Evolutionary conservation across 2,797 vertebrate species (phyloP).

Genomic region (Acrossocheilus fasciatus): DNA sequence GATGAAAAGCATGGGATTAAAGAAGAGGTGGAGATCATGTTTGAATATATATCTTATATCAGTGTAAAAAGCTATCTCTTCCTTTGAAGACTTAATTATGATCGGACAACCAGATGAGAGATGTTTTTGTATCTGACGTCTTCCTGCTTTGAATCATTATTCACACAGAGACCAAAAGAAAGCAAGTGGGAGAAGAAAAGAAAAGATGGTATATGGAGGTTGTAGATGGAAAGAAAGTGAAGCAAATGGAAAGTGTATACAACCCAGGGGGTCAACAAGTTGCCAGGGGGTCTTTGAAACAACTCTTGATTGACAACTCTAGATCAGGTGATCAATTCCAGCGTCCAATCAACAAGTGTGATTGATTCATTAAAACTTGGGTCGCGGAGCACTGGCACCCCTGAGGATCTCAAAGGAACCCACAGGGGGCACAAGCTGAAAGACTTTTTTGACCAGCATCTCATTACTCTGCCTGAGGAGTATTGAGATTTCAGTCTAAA

Average conservation of each 20-base stretch:
- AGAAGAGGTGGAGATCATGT: slow-evolving; percentile 40
- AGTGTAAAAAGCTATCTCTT: slow-evolving; percentile 48
- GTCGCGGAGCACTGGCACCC: slow-evolving; percentile 44
- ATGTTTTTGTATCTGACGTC: slow-evolving; percentile 48
- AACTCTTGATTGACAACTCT: slow-evolving; percentile 57
- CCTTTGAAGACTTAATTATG: slow-evolving; percentile 55
- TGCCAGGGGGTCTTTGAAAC: slow-evolving; percentile 61
- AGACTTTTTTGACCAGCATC: slow-evolving; percentile 55
- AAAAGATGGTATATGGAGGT: slow-evolving; percentile 23
- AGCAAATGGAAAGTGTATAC: slow-evolving; percentile 42
- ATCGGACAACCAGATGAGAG: slow-evolving; percentile 52
- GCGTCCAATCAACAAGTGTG: slow-evolving; percentile 56
- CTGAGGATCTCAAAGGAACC: slow-evolving; percentile 59
- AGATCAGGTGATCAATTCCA: slow-evolving; percentile 58
- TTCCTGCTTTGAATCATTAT: slow-evolving; percentile 56
- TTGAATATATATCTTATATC: slow-evolving; percentile 37
- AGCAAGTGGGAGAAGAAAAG: slow-evolving; percentile 26
- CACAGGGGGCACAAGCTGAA: slow-evolving; percentile 40
- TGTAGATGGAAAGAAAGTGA: slow-evolving; percentile 46
- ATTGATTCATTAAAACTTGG: slow-evolving; percentile 60
- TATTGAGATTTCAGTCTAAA: slow-evolving; percentile 43
- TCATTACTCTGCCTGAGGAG: slow-evolving; percentile 52
- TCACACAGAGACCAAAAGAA: slow-evolving; percentile 42
- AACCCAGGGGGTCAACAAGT: slow-evolving; percentile 54
- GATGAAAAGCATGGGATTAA: slow-evolving; percentile 35